Evolutionary conservation across 2,888 invertebrate genomes (phyloP), one percentile per base, ranked within the genome.

Genomic region (Cheilosia grossa): DNA sequence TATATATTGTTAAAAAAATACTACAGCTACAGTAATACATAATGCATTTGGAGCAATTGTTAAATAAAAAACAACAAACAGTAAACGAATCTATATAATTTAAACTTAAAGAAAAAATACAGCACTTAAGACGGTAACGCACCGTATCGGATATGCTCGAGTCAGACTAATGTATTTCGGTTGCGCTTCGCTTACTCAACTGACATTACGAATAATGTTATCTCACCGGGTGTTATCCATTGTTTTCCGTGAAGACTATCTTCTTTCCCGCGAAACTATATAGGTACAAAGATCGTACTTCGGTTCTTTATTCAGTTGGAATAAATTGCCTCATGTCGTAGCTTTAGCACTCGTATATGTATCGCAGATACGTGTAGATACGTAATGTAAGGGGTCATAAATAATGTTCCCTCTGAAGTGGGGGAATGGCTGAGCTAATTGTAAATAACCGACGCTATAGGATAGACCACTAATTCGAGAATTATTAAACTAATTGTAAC

Each of bases 141-240:
- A 85, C 85, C 85, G 85, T 85, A 72, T 85, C 85, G 75, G 85
- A 85, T 81, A 85, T 85, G 78, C 72, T 64, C 70, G 63, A 33
- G 49, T 27, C 42, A 54, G 58, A 47, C 66, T 85, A 85, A 81
- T 85, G 61, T 85, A 85, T 85, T 85, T 51, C 61, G 81, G 85
- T 85, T 85, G 81, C 85, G 81, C 80, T 81, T 81, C 70, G 85
- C 70, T 85, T 75, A 59, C 61, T 58, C 51, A 59, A 72, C 83
- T 74, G 40, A 70, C 59, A 85, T 37, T 19, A 49, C 37, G 75
- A 63, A 81, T 51, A 70, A 61, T 70, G 75, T 75, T 85, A 85
- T 80, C 83, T 64, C 83, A 70, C 51, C 59, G 19, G 51, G 42
- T 51, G 47, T 33, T 37, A 64, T 21, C 73, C 64, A 83, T 80